Evolutionary conservation across 2,113 vertebrate species (phyloP), one percentile per base, ranked within the genome.

Genomic region (Ptilonorhynchus violaceus): DNA sequence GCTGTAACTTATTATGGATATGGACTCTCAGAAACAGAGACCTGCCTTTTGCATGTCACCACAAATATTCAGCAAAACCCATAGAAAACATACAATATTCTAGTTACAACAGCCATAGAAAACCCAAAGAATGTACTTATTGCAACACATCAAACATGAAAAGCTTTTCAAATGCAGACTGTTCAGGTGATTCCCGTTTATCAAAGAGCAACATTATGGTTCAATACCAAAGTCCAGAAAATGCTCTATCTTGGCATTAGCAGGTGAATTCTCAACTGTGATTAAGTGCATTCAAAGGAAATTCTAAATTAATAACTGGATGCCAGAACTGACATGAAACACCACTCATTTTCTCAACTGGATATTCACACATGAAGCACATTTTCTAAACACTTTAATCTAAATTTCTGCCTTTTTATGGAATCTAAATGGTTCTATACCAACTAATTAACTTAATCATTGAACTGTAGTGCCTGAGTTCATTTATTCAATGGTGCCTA

Each of bases 121-220:
- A 86, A 66, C 28, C 77, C 77, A 41, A 41, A 60, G 73, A 64
- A 93, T 10, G 42, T 70, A 39, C 46, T 85, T 81, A 74, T 52
- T 66, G 83, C 83, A 91, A 94, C 42, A 83, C 64, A 80, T 33
- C 47, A 78, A 42, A 87, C 85, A 91, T 44, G 69, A 56, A 89
- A 95, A 97, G 85, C 89, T 98, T 98, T 98, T 98, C 98, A 98
- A 98, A 98, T 98, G 97, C 98, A 98, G 98, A 98, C 97, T 98
- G 97, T 96, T 96, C 88, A 96, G 92, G 74, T 85, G 89, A 87
- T 60, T 85, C 64, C 83, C 0, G 0, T 62, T 95, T 76, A 85
- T 39, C 64, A 68, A 37, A 90, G 31, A 60, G 37, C 31, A 93
- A 41, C 16, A 20, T 59, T 39, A 56, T 3, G 24, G 70, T n/a